Conservation (phyloP, 2,797 vertebrate species). For the Spea hammondii region DNA sequence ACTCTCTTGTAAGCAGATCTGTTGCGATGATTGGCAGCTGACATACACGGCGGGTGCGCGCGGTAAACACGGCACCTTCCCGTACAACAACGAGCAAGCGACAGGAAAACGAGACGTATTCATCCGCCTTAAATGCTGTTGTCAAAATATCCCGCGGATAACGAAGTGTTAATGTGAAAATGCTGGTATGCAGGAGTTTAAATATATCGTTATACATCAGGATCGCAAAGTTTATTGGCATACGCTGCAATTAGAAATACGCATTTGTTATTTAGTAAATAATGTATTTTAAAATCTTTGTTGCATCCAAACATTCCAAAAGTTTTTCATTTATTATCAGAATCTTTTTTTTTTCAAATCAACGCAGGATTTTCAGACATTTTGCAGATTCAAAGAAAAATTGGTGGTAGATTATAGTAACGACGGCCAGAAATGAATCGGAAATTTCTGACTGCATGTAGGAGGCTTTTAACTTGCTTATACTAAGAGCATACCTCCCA, state of each 20-base stretch:
- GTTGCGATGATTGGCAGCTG: constrained; percentile 30
- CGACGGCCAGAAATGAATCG: too few relatives aligned
- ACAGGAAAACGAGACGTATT: background rate
- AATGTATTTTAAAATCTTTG: background rate
- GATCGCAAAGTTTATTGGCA: constrained; percentile 3
- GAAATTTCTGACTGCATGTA: too few relatives aligned
- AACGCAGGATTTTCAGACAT: too few relatives aligned
- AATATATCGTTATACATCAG: background rate
- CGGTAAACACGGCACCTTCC: too few relatives aligned
- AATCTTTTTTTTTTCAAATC: too few relatives aligned
- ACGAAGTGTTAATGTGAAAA: background rate
- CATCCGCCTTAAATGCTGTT: background rate
- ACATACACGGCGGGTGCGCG: background rate
- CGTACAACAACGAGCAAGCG: too few relatives aligned
- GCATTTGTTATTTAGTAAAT: background rate
- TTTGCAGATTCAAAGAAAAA: too few relatives aligned
- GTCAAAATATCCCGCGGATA: background rate
- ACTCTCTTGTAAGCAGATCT: constrained; percentile 3
- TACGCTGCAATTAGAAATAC: constrained; percentile 14
- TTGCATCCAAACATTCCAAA: background rate
- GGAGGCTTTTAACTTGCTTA: too few relatives aligned
- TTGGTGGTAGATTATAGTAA: too few relatives aligned
- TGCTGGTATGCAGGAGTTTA: background rate
- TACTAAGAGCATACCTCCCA: too few relatives aligned
- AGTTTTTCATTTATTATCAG: too few relatives aligned